Evolutionary conservation across 1,140 invertebrate species (phyloP), one percentile per base, ranked within the genome.

Genomic region (Homalodisca vitripennis): DNA sequence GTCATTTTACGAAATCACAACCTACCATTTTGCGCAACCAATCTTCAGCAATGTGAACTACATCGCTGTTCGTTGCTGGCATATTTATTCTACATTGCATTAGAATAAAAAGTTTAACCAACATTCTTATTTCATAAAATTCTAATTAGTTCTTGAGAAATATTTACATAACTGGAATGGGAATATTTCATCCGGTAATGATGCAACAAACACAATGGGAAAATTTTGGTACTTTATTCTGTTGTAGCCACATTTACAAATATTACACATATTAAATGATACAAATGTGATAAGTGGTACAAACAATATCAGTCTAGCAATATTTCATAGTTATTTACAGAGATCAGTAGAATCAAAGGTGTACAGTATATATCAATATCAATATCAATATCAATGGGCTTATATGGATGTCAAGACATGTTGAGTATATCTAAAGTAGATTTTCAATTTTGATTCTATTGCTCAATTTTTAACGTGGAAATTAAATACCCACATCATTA

Each of bases 171-270:
- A n/a, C n/a, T n/a, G n/a, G n/a, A n/a, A n/a, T n/a, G n/a, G n/a
- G n/a, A n/a, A n/a, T n/a, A n/a, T n/a, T n/a, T n/a, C n/a, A n/a
- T n/a, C n/a, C n/a, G n/a, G n/a, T n/a, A n/a, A n/a, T n/a, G n/a
- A n/a, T n/a, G n/a, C n/a, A n/a, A n/a, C n/a, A n/a, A n/a, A n/a
- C n/a, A n/a, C n/a, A n/a, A n/a, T n/a, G n/a, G n/a, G n/a, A n/a
- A 60, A 27, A 60, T 60, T 13, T 60, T 60, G 24, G 10, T 60
- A 27, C 10, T 60, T 27, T 60, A 60, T 60, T 60, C 29, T 27
- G 55, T 26, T 60, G 26, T 60, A 60, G 55, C 55, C 55, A 60
- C 55, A 60, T 60, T 60, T 60, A 60, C 27, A 60, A 60, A 60
- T 26, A 30, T 60, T 60, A 26, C n/a, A 60, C 48, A 6, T 60